Evolutionary conservation across 2,113 vertebrate species (phyloP).

Genomic region (Otus sunia): DNA sequence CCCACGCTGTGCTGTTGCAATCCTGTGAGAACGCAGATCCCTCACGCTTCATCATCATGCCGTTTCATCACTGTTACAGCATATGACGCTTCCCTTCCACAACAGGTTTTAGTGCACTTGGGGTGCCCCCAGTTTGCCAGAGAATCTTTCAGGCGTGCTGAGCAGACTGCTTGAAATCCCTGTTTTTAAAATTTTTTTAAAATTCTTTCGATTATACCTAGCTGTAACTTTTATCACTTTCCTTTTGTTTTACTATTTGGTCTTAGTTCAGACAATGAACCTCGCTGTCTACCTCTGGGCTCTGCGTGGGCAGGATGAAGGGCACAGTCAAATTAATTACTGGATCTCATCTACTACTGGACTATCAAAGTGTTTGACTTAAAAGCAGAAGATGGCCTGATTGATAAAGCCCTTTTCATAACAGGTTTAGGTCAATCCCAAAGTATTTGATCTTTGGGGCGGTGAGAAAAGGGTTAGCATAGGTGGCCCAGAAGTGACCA

Average conservation of each 20-base stretch:
- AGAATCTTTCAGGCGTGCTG: not conserved
- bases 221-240: not conserved
- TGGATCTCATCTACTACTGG: not conserved
- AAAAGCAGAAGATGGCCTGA: not conserved
- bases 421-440: not conserved
- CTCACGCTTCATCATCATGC: not conserved
- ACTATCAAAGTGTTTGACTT: not conserved
- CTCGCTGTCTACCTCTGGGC: not conserved
- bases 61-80: not conserved
- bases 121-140: not conserved
- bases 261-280: not conserved
- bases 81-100: not conserved
- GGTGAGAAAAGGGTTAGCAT: not conserved
- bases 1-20: not conserved
- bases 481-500: not conserved
- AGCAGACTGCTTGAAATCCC: not conserved
- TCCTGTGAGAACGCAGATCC: no score
- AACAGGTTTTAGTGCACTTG: not conserved
- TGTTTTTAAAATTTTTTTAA: not conserved
- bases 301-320: not conserved
- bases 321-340: not conserved
- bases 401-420: not conserved
- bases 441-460: accelerated
- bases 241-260: not conserved
- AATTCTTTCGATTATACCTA: not conserved